Percentiles rank a stretch among this genome's conserved stretches.
phyloP scores from a whole-genome alignment of 2,888 invertebrate genomes.

The Drosophila mimica region DNA sequence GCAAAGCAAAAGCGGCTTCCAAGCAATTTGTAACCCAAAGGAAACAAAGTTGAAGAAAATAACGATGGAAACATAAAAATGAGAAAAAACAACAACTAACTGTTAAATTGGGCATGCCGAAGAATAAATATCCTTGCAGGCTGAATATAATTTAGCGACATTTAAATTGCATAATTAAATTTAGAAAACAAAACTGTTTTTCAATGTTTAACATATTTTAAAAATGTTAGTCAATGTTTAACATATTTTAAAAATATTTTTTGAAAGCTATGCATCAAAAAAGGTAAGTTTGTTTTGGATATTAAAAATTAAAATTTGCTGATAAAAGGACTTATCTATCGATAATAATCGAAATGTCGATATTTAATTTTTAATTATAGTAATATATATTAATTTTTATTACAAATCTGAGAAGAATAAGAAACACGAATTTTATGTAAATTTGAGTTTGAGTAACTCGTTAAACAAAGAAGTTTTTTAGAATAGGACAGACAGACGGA shows the following conservation, averaged over 20 bases:
- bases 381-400: background rate
- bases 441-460: background rate
- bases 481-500: slow-evolving; percentile 14
- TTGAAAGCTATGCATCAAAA: no score
- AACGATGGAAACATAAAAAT: slow-evolving; percentile 50
- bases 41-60: slow-evolving; percentile 71
- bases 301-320: background rate
- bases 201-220: no score
- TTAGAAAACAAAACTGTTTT: background rate
- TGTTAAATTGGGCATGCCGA: background rate
- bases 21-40: slow-evolving; percentile 76
- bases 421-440: background rate
- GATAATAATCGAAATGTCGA: no score
- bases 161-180: background rate
- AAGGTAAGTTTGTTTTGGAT: background rate
- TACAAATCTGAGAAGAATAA: background rate
- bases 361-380: background rate
- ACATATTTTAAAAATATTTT: no score
- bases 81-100: slow-evolving; percentile 2
- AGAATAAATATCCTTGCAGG: background rate
- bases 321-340: background rate
- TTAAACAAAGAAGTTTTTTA: background rate
- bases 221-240: no score
- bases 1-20: slow-evolving; percentile 45
- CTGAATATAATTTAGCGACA: background rate